Evolutionary conservation across 2,797 vertebrate species (phyloP), one percentile per base, ranked within the genome.

Genomic region (Gila robusta): DNA sequence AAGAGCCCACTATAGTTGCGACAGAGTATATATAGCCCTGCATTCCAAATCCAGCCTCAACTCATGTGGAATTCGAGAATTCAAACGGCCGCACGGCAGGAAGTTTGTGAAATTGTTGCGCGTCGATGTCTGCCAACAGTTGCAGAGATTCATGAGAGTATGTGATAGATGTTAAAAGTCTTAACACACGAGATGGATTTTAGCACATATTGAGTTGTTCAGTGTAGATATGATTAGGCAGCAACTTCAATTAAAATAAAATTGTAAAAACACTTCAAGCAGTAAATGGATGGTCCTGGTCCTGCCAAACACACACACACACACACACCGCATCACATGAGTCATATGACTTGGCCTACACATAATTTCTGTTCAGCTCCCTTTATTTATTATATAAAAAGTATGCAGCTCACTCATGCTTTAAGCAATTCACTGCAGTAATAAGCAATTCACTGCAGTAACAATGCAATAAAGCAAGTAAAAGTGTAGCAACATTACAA

Each of bases 41-140:
- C 35, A 7, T 67, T 79, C 32, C 86, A 76, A 84, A 87, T 52
- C 76, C 64, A 62, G 47, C 28, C 12, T 49, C 32, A 71, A 90
- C 88, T 91, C 90, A 87, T 90, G 88, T 73, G 79, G 85, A 86
- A 81, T 49, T 87, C 82, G 80, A 81, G 2, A 44, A 88, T 85
- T 44, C 28, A 79, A 84, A 67, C 9, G 44, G 23, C 59, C 32
- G 16, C 82, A 52, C 32, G 59, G 72, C 82, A 83, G 82, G 82
- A 77, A 67, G 82, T 77, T 77, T 6, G 32, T 49, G 59, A 77
- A 77, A 83, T 76, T 83, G 82, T 67, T 83, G 72, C 3, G 4
- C 3, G 78, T 39, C 32, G 44, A 77, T 6, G 32, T 76, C 82
- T 83, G 72, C 73, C 72, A 67, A 39, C 32, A 77, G 72, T 64